Evolutionary conservation across 2,888 invertebrate genomes (phyloP).

Genomic region (Alentia gelatinosa): DNA sequence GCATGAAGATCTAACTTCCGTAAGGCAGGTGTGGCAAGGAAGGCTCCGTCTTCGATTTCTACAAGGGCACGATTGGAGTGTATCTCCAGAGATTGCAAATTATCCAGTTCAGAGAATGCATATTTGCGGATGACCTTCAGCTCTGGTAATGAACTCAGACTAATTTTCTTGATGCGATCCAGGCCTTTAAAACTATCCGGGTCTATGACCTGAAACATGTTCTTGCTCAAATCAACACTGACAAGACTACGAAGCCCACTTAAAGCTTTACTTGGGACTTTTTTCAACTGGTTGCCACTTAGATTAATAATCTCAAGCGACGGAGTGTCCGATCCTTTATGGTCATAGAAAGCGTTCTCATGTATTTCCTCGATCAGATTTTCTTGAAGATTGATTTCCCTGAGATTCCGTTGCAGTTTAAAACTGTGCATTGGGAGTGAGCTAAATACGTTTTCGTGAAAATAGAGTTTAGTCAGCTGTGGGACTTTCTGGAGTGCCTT

Average conservation of each 20-base stretch:
- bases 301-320: constrained; percentile 45
- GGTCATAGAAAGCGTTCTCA: constrained; percentile 49
- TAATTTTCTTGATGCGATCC: constrained; percentile 8
- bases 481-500: neutral
- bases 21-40: constrained; percentile 28
- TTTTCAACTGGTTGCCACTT: constrained; percentile 49
- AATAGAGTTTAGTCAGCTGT: neutral
- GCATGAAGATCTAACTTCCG: constrained; percentile 57
- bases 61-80: constrained; percentile 57
- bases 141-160: constrained; percentile 55
- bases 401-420: neutral
- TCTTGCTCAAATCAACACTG: constrained; percentile 55
- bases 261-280: constrained; percentile 51
- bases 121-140: constrained; percentile 54
- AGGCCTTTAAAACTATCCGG: constrained; percentile 56
- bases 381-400: constrained; percentile 44
- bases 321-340: neutral
- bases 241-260: constrained; percentile 46
- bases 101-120: constrained; percentile 53
- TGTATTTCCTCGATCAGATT: constrained; percentile 42
- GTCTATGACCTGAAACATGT: constrained; percentile 38
- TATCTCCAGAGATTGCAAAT: constrained; percentile 44
- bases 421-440: constrained; percentile 29
- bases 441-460: constrained; percentile 29
- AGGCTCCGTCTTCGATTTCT: constrained; percentile 53